Evolutionary conservation across 2,113 vertebrate species (phyloP).

Genomic region (Ceyx cyanopectus): DNA sequence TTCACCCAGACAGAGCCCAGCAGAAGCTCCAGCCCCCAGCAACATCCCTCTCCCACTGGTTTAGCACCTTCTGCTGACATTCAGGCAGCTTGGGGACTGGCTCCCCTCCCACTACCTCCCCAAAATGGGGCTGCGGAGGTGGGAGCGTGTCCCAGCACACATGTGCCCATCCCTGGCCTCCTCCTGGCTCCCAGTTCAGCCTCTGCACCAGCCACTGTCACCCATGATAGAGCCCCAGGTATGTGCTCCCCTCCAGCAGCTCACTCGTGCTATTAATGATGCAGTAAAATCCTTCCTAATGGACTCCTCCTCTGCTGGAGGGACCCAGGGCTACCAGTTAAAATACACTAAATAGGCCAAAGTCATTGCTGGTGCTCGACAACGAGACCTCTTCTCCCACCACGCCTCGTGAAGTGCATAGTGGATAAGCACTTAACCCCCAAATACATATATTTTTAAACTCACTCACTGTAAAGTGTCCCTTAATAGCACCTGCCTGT

Average conservation of each 20-base stretch:
- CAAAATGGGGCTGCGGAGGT: background rate
- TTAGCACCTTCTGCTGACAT: background rate
- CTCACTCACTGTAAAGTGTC: background rate
- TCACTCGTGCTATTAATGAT: background rate
- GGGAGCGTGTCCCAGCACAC: rapidly evolving
- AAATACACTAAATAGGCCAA: background rate
- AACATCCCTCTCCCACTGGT: background rate
- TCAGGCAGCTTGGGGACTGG: rapidly evolving
- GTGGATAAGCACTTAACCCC: background rate
- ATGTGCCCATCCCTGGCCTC: background rate
- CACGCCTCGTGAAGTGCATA: background rate
- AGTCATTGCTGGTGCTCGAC: background rate
- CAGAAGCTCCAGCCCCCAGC: background rate
- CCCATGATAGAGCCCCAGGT: background rate
- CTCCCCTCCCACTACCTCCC: background rate
- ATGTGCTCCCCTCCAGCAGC: background rate
- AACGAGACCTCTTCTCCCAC: background rate
- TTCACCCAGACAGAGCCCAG: rapidly evolving
- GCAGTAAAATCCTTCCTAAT: background rate
- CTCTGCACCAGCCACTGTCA: background rate
- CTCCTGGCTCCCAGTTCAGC: background rate
- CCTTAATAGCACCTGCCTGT: background rate
- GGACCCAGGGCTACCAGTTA: background rate
- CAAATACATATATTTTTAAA: background rate
- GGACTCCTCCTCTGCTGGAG: background rate